These are phyloP conservation scores for Casuarius casuarius DNA, from an alignment of 2,113 vertebrate genomes.

Conservation along the genomic window DNA sequence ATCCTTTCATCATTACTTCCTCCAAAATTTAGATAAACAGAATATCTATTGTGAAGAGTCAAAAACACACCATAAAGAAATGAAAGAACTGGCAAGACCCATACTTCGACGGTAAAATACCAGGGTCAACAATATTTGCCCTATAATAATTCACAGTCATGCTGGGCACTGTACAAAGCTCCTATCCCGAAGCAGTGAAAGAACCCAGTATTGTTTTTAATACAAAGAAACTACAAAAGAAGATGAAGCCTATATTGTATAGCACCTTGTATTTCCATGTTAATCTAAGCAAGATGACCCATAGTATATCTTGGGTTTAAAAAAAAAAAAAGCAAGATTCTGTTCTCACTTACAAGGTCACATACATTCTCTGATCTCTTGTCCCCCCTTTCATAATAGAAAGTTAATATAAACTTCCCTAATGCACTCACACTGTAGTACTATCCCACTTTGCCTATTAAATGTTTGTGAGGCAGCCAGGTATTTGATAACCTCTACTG, in stretches of 20 bases:
- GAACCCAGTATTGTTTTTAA: neutral
- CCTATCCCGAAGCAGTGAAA: neutral
- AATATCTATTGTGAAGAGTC: neutral
- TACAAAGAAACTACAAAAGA: neutral
- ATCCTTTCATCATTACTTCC: neutral
- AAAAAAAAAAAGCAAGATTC: neutral
- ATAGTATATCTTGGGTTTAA: neutral
- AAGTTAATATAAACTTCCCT: neutral
- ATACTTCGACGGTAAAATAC: neutral
- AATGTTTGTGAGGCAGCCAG: neutral
- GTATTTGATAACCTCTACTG: neutral
- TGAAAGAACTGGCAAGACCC: neutral
- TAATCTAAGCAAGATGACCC: neutral
- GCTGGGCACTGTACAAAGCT: neutral
- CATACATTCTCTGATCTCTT: neutral
- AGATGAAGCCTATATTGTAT: neutral
- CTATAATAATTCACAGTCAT: neutral
- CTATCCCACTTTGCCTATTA: neutral
- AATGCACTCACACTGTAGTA: neutral
- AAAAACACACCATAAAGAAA: constrained; percentile 4
- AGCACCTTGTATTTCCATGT: neutral
- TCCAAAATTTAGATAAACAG: neutral
- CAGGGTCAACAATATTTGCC: neutral
- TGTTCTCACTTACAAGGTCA: neutral
- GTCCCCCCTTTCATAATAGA: neutral